These are phyloP conservation scores for Zaprionus inermis DNA, from an alignment of 1,140 invertebrate species.

Conservation along the genomic window DNA sequence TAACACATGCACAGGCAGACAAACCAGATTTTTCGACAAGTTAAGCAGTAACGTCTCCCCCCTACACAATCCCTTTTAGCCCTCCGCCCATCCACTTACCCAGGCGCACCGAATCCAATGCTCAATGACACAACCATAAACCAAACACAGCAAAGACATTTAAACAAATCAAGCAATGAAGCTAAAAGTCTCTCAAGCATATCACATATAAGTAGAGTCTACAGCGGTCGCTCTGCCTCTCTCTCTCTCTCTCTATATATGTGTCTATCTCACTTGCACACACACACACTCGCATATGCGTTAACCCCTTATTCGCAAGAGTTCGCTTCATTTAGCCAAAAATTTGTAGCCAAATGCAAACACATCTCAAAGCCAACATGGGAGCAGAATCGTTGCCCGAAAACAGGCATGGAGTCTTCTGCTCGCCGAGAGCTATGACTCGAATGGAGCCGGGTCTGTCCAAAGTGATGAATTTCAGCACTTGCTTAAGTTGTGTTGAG, in stretches of 20 bases:
- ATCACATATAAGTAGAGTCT: constrained; percentile 62
- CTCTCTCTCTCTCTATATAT: neutral
- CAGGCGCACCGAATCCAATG: constrained; percentile 27
- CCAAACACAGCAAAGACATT: constrained; percentile 81
- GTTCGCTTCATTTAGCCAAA: constrained; percentile 74
- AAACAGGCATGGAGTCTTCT: neutral
- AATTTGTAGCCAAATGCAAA: constrained; percentile 52
- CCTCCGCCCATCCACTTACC: neutral
- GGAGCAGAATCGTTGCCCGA: neutral
- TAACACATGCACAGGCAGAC: constrained; percentile 59
- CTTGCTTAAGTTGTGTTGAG: constrained; percentile 40
- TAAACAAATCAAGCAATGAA: constrained; percentile 82
- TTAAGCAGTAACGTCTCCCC: constrained; percentile 28
- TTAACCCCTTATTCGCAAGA: constrained; percentile 44
- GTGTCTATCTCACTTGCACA: neutral
- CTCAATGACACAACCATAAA: constrained; percentile 72
- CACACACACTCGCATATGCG: neutral
- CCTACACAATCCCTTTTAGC: constrained; percentile 32
- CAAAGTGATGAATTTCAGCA: constrained; percentile 75
- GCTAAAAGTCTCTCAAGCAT: constrained; percentile 78
- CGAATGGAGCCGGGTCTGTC: constrained; percentile 39
- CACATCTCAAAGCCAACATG: constrained; percentile 17
- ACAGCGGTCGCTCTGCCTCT: constrained; percentile 4
- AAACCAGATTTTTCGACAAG: constrained; percentile 74
- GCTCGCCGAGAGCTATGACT: neutral